Evolutionary conservation across 2,113 vertebrate genomes (phyloP).

Genomic region (Siniperca chuatsi): DNA sequence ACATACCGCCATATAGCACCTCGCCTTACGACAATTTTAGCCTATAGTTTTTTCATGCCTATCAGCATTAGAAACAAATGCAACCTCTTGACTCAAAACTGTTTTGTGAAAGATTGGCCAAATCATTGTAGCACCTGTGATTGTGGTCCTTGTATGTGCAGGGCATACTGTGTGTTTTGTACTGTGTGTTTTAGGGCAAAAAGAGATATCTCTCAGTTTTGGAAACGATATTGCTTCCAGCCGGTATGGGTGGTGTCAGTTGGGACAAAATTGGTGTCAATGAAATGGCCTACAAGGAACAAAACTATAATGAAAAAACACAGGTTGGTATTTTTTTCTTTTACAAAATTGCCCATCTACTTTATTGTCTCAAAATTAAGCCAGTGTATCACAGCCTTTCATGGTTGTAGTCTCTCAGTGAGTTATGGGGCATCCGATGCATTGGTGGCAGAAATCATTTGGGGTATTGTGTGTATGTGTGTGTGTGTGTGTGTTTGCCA

Average conservation of each 20-base stretch:
- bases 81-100: neutral
- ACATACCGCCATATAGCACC: too few relatives aligned
- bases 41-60: neutral
- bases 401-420: constrained; percentile 63
- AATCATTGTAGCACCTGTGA: neutral
- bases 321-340: constrained; percentile 31
- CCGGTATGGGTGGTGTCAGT: constrained; percentile 48
- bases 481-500: constrained; percentile 40
- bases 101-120: neutral
- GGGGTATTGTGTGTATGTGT: constrained; percentile 30
- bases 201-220: constrained; percentile 18
- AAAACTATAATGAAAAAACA: constrained; percentile 67
- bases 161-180: neutral
- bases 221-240: constrained; percentile 46
- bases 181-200: neutral
- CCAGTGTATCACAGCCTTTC: constrained; percentile 70
- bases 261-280: constrained; percentile 58
- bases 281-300: constrained; percentile 57
- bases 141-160: neutral
- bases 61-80: neutral
- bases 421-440: constrained; percentile 67
- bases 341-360: constrained; percentile 64
- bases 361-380: constrained; percentile 78
- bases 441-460: constrained; percentile 68
- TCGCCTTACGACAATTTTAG: neutral